Percentiles rank a stretch among this genome's conserved stretches.
phyloP scores from a whole-genome alignment of 1,140 invertebrate species.

The Forficula auricularia region DNA sequence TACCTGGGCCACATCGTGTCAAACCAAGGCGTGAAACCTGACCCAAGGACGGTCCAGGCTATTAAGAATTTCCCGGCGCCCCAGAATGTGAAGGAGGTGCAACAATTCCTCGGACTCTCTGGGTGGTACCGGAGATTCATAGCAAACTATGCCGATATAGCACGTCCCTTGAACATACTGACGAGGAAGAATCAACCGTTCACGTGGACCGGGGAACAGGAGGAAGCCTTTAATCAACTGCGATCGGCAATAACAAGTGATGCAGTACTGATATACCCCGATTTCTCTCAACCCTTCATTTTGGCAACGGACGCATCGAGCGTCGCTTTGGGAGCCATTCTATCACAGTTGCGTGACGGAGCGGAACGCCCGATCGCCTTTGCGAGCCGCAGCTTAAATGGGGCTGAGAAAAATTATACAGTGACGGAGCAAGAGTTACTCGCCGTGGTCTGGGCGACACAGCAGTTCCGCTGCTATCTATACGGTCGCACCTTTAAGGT shows the following conservation, averaged over 20 bases:
- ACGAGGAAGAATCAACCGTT: conserved; percentile 1
- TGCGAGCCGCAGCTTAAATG: conserved; percentile 5
- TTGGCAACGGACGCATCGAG: conserved; percentile 7
- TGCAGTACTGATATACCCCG: conserved; percentile 3
- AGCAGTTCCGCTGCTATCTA: too few species aligned
- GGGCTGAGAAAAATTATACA: conserved; percentile 16
- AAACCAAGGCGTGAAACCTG: conserved; percentile 13
- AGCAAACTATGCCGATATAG: too few species aligned
- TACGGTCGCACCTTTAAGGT: too few species aligned
- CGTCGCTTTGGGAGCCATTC: conserved; percentile 2
- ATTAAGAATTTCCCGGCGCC: conserved; percentile 15
- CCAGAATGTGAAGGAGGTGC: conserved; percentile 11
- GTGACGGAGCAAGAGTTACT: too few species aligned
- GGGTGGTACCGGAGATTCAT: conserved; percentile 12
- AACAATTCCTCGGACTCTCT: conserved; percentile 16
- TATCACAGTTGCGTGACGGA: too few species aligned
- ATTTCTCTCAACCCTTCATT: conserved; percentile 7
- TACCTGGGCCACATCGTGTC: conserved; percentile 19
- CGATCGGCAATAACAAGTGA: background rate
- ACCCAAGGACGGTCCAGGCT: conserved; percentile 15
- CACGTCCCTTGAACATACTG: conserved; percentile 1
- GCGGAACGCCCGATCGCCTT: conserved; percentile 4
- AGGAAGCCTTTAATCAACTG: conserved; percentile 3
- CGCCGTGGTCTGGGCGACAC: too few species aligned
- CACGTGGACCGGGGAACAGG: background rate